Evolutionary conservation across 2,888 invertebrate species (phyloP).

Genomic region (Sacculina carcini): DNA sequence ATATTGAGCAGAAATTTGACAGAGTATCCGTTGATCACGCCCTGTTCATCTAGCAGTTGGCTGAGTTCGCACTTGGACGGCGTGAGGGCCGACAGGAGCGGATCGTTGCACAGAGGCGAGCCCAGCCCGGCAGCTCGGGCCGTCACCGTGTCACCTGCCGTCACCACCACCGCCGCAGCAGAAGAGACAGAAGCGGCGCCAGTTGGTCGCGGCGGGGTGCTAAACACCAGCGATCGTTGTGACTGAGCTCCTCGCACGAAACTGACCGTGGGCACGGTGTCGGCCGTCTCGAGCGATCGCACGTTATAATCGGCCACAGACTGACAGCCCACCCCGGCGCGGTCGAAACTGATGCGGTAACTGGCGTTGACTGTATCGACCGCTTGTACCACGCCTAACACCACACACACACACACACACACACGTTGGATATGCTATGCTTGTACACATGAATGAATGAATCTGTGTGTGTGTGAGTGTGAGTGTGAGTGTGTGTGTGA

Average conservation of each 20-base stretch:
- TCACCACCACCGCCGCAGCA: too few species aligned
- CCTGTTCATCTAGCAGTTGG: constrained; percentile 22
- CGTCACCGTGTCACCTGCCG: not conserved
- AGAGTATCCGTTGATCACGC: constrained; percentile 52
- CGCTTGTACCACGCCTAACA: constrained; percentile 46
- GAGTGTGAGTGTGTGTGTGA: too few species aligned
- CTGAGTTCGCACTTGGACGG: constrained; percentile 12
- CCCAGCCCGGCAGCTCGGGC: constrained; percentile 17
- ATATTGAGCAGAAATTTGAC: constrained; percentile 57
- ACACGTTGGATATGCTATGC: too few species aligned
- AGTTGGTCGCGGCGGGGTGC: constrained; percentile 20
- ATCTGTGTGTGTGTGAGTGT: too few species aligned
- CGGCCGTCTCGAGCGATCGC: constrained; percentile 62
- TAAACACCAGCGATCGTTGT: constrained; percentile 29
- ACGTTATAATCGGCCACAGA: constrained; percentile 93
- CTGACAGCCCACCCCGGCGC: constrained; percentile 72
- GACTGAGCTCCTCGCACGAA: constrained; percentile 55
- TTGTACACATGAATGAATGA: too few species aligned
- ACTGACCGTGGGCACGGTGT: constrained; percentile 60
- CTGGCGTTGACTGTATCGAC: constrained; percentile 82
- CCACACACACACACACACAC: too few species aligned
- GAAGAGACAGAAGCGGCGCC: constrained; percentile 19
- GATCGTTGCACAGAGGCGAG: constrained; percentile 33
- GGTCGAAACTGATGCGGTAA: constrained; percentile 80
- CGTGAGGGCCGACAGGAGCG: constrained; percentile 32